Evolutionary conservation across 1,140 invertebrate species (phyloP), one percentile per base, ranked within the genome.

Genomic region (Apis dorsata): DNA sequence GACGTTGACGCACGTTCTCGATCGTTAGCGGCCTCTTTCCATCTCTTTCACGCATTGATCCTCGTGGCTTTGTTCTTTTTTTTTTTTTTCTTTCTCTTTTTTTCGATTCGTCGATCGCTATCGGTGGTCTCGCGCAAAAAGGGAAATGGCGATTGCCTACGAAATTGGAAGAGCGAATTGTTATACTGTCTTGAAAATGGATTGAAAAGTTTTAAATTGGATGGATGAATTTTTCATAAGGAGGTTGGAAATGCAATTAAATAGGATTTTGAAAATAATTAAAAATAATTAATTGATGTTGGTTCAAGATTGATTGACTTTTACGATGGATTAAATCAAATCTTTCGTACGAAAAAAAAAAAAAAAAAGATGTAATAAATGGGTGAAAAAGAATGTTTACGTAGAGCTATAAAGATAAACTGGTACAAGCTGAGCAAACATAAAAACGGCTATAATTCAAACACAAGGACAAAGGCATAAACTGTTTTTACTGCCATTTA

Each of bases 381-480:
- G 34, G 1, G 17, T 44, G 28, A 34, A 44, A 44, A 68, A 44
- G 34, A 11, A 68, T 44, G 17, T 44, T 44, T 21, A 68, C 28
- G 65, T 5, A 19, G 13, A 44, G 65, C 65, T 68, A 68, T 68
- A 68, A 68, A 68, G 65, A 68, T 68, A 68, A 68, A 68, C 34
- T 5, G 34, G 34, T 68, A 44, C 28, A 68, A 68, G 65, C 17
- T 68, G 65, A 44, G 28, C 65, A 19, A 68, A 44, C 34, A 68
- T 68, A 65, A 68, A 66, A 68, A 44, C 34, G 65, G 34, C 65
- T 34, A 68, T 68, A 68, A 68, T 68, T 68, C 65, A 68, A 21
- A 44, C 19, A 68, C 65, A 68, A 44, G 65, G 65, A 68, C 34
- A 44, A 68, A 68, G 34, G 65, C 19, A 28, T 65, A 65, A 65